Evolutionary conservation across 35 echinoderm and acorn worm genomes (phyloP).

Genomic region (Diadema setosum): DNA sequence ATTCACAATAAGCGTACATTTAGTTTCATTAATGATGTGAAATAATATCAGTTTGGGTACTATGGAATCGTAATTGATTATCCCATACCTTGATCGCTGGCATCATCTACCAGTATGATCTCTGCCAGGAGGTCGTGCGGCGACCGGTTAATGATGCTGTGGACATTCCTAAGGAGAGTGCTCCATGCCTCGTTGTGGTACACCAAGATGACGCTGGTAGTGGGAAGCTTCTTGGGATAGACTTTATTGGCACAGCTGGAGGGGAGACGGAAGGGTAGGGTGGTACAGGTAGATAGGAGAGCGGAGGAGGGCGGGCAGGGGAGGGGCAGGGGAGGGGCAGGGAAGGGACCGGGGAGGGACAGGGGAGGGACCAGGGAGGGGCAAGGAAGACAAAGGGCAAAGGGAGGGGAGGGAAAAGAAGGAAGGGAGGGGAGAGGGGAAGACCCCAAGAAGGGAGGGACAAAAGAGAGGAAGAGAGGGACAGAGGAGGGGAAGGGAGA

Average conservation of each 20-base stretch:
- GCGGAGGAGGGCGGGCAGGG: background rate
- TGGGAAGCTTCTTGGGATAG: constrained; percentile 84
- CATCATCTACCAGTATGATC: constrained; percentile 95
- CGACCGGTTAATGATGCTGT: constrained; percentile 94
- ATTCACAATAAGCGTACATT: too few relatives aligned
- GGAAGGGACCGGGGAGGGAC: background rate
- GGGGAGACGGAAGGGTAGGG: background rate
- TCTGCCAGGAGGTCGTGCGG: constrained; percentile 68
- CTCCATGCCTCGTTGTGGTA: constrained; percentile 98
- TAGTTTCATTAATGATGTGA: too few relatives aligned
- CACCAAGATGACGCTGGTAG: constrained; percentile 87
- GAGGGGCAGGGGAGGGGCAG: background rate
- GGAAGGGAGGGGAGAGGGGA: background rate
- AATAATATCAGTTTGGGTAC: too few relatives aligned
- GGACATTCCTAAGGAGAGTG: constrained; percentile 85
- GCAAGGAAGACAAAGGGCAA: background rate
- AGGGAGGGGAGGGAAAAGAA: background rate
- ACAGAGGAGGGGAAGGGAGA: background rate
- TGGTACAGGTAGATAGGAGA: background rate
- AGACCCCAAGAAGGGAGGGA: background rate
- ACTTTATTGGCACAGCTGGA: constrained; percentile 78
- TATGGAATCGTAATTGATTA: too few relatives aligned
- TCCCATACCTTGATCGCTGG: constrained; percentile 85
- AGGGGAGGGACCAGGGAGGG: background rate
- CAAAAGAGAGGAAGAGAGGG: background rate